A percentile compares a stretch with the other conserved stretches of the same genome.
Conservation (phyloP, 1,140 invertebrate genomes). For the Listronotus oregonensis region DNA sequence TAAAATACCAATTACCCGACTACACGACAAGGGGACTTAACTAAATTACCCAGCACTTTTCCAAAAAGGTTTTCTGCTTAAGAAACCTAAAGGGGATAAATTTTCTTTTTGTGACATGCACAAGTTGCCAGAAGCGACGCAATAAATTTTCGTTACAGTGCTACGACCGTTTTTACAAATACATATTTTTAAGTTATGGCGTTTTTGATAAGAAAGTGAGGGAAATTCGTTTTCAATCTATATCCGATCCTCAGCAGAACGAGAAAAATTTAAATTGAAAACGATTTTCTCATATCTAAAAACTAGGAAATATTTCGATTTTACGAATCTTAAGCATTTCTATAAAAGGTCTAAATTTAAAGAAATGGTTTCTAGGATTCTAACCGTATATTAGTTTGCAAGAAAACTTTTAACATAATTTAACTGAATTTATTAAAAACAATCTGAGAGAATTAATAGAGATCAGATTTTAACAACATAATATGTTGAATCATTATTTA, state of each 20-base stretch:
- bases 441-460: too few relatives aligned
- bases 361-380: too few relatives aligned
- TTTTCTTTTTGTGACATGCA: conserved; percentile 44
- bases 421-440: too few relatives aligned
- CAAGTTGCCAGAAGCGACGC: conserved; percentile 42
- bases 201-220: conserved; percentile 39
- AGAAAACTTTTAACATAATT: too few relatives aligned
- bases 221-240: conserved; percentile 12
- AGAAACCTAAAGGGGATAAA: conserved; percentile 36
- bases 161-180: conserved; percentile 39
- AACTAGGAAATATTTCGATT: too few relatives aligned
- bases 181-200: conserved; percentile 44
- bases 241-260: not conserved
- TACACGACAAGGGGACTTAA: not conserved
- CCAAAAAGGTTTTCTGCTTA: conserved; percentile 27
- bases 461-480: too few relatives aligned
- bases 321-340: too few relatives aligned
- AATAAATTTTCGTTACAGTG: conserved; percentile 45
- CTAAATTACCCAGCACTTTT: conserved; percentile 29
- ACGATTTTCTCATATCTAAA: not conserved
- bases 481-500: too few relatives aligned
- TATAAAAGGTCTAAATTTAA: too few relatives aligned
- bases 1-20: too few relatives aligned
- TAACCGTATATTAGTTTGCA: too few relatives aligned
- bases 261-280: conserved; percentile 7